Evolutionary conservation across 1,140 invertebrate genomes (phyloP), one percentile per base, ranked within the genome.

Genomic region (Sminthurides bifidus): DNA sequence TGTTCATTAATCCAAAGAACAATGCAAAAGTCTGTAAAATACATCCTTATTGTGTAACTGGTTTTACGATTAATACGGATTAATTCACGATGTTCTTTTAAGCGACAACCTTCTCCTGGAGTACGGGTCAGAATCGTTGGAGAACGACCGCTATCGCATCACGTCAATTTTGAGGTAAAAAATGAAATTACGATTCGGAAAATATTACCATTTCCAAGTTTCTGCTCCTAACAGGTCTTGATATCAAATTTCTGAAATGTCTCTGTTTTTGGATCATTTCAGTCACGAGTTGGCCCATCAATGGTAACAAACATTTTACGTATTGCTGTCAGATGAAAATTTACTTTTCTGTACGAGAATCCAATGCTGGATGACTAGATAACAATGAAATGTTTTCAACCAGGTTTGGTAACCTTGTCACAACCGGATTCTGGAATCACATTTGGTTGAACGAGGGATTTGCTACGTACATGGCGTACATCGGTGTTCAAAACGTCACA

Each of bases 381-480:
- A 35, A n/a, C 33, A 10, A 35, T 35, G n/a, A 35, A 10, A 35
- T 35, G n/a, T 35, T 43, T 19, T 23, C 14, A 23, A 26, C 3
- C 4, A 50, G 55, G 55, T 61, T 60, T 55, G 61, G 61, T 14
- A 58, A 64, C 48, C 38, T 58, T 23, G 56, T 64, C 3, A 60
- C 59, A 4, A 8, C 12, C 10, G 33, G 41, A 29, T 57, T 38
- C n/a, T 60, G 61, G 58, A 56, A 41, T 41, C 52, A 59, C 27
- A 58, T 62, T 49, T 56, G 46, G 41, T 30, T 62, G 6, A 62
- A 62, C 33, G 61, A 64, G 45, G 61, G 60, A 38, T 45, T 59
- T 21, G 43, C 60, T 10, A 52, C 56, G 3, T 63, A 63, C n/a
- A 30, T 56, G 4, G 52, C 59, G 15, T 27, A 24, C 15, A 15